A percentile compares a stretch with the other conserved stretches of the same genome.
These are phyloP conservation scores for Picathartes gymnocephalus DNA, from an alignment of 2,113 vertebrate species.

Conservation along the genomic window DNA sequence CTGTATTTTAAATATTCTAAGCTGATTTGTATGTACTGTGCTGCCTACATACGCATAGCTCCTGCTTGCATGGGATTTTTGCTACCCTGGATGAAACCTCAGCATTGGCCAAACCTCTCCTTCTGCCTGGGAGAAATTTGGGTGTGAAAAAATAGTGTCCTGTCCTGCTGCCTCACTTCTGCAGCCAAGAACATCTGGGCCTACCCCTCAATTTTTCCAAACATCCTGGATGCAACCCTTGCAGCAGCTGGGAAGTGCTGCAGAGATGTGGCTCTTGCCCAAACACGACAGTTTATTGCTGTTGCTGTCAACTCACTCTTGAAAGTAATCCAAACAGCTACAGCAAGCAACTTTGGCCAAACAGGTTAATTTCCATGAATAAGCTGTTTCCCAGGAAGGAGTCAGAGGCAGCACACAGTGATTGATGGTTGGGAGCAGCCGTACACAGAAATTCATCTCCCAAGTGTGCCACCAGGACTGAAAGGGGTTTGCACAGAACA, in stretches of 20 bases:
- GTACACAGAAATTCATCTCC: not conserved
- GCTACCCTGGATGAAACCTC: not conserved
- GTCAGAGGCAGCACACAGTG: not conserved
- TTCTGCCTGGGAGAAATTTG: not conserved
- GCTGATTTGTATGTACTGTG: not conserved
- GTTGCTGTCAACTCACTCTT: not conserved
- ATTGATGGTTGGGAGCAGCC: fast-evolving
- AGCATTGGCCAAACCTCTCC: not conserved
- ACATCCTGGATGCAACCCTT: not conserved
- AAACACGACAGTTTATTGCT: not conserved
- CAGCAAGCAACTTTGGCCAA: not conserved
- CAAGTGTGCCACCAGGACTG: fast-evolving
- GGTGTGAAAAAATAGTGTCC: not conserved
- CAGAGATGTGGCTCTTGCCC: not conserved
- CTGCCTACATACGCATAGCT: not conserved
- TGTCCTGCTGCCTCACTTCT: not conserved
- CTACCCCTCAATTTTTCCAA: not conserved
- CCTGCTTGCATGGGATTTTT: not conserved
- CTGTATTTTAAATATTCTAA: not conserved
- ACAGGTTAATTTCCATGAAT: not conserved
- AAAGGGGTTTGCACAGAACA: not conserved
- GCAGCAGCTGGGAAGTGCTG: not conserved
- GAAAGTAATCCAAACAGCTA: not conserved
- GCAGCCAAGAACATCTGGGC: not conserved
- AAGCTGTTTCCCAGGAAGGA: not conserved